phyloP scores from a whole-genome alignment of 2,113 vertebrate genomes.

The Pangasianodon gigas region DNA sequence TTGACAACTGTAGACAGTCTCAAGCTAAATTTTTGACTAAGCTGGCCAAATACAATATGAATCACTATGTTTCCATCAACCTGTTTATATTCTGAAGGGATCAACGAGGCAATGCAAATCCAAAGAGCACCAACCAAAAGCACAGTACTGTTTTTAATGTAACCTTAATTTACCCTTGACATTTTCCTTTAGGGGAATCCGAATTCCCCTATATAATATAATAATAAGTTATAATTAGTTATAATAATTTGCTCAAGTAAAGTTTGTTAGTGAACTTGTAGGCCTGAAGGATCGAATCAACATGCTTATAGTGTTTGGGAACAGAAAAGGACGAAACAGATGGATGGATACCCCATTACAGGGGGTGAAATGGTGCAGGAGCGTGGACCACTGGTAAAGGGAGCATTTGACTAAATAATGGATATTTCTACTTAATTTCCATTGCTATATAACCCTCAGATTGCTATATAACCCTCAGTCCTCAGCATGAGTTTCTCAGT shows the following conservation, averaged over 20 bases:
- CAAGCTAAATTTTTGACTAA: not conserved
- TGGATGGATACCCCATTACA: not conserved
- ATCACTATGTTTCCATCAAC: not conserved
- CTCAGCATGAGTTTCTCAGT: slow-evolving; percentile 20
- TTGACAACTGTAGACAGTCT: not conserved
- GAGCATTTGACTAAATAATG: slow-evolving; percentile 40
- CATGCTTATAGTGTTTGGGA: not conserved
- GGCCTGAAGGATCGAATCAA: not conserved
- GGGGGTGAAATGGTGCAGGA: not conserved
- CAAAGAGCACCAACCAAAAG: not conserved
- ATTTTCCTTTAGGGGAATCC: not conserved
- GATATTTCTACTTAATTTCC: slow-evolving; percentile 4
- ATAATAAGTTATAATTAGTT: too few species aligned
- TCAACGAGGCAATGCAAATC: not conserved
- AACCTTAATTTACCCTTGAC: not conserved
- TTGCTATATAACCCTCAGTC: slow-evolving; percentile 11
- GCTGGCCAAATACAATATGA: not conserved
- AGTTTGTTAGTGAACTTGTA: not conserved
- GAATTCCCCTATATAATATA: too few species aligned
- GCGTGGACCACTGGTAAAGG: slow-evolving; percentile 60
- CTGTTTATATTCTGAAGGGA: not conserved
- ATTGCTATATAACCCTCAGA: slow-evolving; percentile 11
- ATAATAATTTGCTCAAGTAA: not conserved
- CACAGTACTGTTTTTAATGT: not conserved
- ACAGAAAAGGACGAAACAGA: not conserved